Percentiles rank a stretch among this genome's conserved stretches.
phyloP scores from a whole-genome alignment of 2,797 vertebrate species.

The Menidia menidia region DNA sequence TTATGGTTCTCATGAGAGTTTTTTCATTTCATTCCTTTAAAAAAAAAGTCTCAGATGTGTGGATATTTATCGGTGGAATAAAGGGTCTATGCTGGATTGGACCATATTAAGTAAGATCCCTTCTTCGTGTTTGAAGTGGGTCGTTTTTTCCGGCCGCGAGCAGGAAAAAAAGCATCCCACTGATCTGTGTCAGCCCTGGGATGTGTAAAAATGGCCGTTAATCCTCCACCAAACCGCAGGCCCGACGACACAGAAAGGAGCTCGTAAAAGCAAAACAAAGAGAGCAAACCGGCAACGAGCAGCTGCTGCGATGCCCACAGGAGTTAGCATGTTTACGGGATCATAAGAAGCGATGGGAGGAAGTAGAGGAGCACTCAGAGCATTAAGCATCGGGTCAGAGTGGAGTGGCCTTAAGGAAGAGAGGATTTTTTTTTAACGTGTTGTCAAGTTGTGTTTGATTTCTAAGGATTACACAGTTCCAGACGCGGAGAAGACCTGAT shows the following conservation, averaged over 20 bases:
- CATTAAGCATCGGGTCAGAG: not conserved
- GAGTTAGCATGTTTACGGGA: constrained; percentile 11
- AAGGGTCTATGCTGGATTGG: too few species aligned
- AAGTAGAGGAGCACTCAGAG: not conserved
- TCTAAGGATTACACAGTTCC: not conserved
- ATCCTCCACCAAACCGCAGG: constrained; percentile 7
- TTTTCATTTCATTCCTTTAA: too few species aligned
- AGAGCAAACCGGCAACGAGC: not conserved
- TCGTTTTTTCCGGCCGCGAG: too few species aligned
- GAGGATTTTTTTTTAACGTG: not conserved
- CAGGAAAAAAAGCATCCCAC: too few species aligned
- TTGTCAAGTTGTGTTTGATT: not conserved
- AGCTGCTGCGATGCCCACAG: not conserved
- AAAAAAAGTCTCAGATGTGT: too few species aligned
- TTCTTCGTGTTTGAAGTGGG: too few species aligned
- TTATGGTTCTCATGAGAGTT: too few species aligned
- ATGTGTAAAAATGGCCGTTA: too few species aligned
- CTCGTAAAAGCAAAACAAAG: constrained; percentile 4
- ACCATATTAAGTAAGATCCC: too few species aligned
- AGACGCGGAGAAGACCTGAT: not conserved
- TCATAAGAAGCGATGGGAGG: constrained; percentile 18
- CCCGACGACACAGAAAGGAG: not conserved
- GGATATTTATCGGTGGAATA: too few species aligned
- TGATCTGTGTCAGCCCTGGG: too few species aligned
- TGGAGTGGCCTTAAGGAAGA: not conserved